These are phyloP conservation scores for Protophormia terraenovae DNA, from an alignment of 2,888 invertebrate species.

Conservation along the genomic window DNA sequence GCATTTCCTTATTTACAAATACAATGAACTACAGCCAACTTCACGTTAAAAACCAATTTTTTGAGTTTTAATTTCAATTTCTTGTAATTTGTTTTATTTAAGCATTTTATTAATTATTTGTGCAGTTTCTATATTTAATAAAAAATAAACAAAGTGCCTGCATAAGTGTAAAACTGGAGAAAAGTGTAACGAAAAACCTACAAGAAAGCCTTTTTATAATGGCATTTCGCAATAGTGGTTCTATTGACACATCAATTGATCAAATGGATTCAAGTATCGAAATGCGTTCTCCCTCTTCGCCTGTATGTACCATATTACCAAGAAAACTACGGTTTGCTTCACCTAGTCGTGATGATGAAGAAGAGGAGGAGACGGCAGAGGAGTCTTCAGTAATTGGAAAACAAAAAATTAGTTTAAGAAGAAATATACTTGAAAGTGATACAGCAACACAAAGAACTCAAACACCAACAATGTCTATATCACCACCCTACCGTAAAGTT, in stretches of 20 bases:
- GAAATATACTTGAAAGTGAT: slow-evolving; percentile 43
- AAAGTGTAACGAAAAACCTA: background rate
- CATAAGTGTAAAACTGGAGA: background rate
- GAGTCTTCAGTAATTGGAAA: slow-evolving; percentile 21
- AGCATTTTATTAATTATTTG: slow-evolving; percentile 2
- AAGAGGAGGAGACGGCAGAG: slow-evolving; percentile 33
- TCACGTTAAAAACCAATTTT: slow-evolving; percentile 33
- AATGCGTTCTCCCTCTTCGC: slow-evolving; percentile 76
- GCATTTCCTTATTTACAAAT: background rate
- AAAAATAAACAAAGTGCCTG: background rate
- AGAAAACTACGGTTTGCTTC: slow-evolving; percentile 79
- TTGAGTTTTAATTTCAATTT: slow-evolving; percentile 49
- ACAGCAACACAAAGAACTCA: slow-evolving; percentile 44
- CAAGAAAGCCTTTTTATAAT: slow-evolving; percentile 61
- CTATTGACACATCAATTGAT: too few species aligned
- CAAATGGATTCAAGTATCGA: slow-evolving; percentile 76
- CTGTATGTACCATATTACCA: slow-evolving; percentile 75
- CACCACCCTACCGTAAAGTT: slow-evolving; percentile 84
- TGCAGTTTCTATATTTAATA: background rate
- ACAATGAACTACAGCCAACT: slow-evolving; percentile 34
- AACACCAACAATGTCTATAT: slow-evolving; percentile 71
- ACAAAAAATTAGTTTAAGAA: slow-evolving; percentile 51
- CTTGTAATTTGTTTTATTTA: slow-evolving; percentile 15
- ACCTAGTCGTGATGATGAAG: slow-evolving; percentile 75
- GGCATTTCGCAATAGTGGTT: slow-evolving; percentile 75